Base-by-base conservation (phyloP, 2,888 invertebrate genomes). In the Dorcus parallelipipedus region DNA sequence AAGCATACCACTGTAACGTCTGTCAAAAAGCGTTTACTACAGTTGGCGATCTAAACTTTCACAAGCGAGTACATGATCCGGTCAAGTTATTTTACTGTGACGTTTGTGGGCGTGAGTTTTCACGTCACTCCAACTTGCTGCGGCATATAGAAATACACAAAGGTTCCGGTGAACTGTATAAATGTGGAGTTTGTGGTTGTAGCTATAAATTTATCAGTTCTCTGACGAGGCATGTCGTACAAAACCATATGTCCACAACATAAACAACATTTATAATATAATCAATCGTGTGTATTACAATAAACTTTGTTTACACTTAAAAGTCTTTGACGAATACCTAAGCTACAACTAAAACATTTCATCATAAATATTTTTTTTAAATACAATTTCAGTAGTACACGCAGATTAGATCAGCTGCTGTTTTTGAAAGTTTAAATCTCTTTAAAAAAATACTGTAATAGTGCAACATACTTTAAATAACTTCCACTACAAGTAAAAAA, bases 21-120 rank as follows among this genome's bases (percentile, higher is more conserved):
- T 82, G 82, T 60, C 70, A 71, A 43, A 80, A 80, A 64, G 66
- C 75, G 8, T 81, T 80, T 58, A 63, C 73, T 26, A 76, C 76
- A 52, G 68, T 73, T 38, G 75, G 71, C 10, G 81, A 81, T 57
- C 69, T 81, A 47, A 78, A 73, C 64, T 67, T 77, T 43, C 82
- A 82, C 63, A 76, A 75, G 65, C 79, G 77, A 63, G 76, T 76
- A 60, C 73, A 73, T 51, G 66, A 66, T 42, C 65, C 65, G 0
- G 63, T 66, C 17, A 74, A 74, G 58, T 66, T 64, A 17, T 75
- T 66, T 52, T 56, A 56, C 43, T 59, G 63, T 56, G 64, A 71
- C 42, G 64, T 71, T 42, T 77, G 77, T 58, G 62, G 68, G 9
- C 71, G 73, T 52, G 68, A 71, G 39, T 77, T 77, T 65, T 71